Base-by-base conservation (phyloP, 2,888 invertebrate species). In the Penaeus monodon region DNA sequence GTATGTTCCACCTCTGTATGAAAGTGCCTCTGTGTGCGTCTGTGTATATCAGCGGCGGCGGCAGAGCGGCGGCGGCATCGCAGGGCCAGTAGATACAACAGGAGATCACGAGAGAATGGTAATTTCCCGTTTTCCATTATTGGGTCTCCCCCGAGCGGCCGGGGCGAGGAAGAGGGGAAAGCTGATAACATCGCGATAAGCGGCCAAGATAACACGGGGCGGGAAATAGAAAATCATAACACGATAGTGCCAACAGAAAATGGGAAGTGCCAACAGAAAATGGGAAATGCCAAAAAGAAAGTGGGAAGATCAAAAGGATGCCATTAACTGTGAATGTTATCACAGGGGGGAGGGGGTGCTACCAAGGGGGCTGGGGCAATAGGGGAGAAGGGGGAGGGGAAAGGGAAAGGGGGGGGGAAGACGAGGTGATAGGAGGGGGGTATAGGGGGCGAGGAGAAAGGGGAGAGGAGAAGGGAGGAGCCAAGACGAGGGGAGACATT, bases 211-310 rank as follows among this genome's bases (percentile, higher is more conserved):
- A 78, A 78, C 78, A 64, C 57, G 33, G 78, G 78, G 49, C 44
- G 63, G 78, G 78, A 78, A 78, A 78, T 78, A 78, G 78, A 78
- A 78, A 78, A 78, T 78, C 78, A 78, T 78, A 78, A 78, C 78
- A 64, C 78, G 78, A 78, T 78, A 78, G 78, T 78, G 78, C 29
- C 57, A 63, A 64, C 63, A 64, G 74, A 64, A 64, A 78, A 63
- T 29, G 64, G 33, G 78, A 64, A 78, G 27, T 57, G 27, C 24
- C 63, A 29, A 64, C 63, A 33, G 27, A 33, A 63, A 38, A 29
- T 29, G 74, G 38, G 29, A 74, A 74, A 74, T 57, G 57, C 57
- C 57, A 57, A 74, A 38, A 64, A 64, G 78, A 78, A 78, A 78
- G 64, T 78, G 63, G 78, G 78, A 78, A 78, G 57, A 78, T 78